phyloP scores from a whole-genome alignment of 2,113 vertebrate species.

The Ceuthmochares aereus region DNA sequence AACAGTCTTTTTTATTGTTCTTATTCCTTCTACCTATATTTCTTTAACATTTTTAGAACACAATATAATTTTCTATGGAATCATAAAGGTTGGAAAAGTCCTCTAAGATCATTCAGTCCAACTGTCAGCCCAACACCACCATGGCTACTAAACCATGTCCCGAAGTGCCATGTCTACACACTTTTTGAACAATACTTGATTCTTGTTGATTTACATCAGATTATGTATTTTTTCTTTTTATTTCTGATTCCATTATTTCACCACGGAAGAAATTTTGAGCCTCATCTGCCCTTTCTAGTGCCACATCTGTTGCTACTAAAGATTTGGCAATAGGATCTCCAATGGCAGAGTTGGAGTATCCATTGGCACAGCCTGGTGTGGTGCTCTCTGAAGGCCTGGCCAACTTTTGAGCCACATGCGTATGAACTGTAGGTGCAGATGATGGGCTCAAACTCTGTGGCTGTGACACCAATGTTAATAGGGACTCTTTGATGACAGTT shows the following conservation, averaged over 20 bases:
- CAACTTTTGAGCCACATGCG: neutral
- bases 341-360: neutral
- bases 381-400: neutral
- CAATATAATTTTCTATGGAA: neutral
- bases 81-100: too few species aligned
- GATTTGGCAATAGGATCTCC: neutral
- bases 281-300: neutral
- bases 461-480: neutral
- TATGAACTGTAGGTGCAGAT: neutral
- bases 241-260: neutral
- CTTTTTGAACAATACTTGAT: neutral
- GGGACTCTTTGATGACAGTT: neutral
- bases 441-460: neutral
- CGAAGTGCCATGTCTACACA: too few species aligned
- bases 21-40: neutral
- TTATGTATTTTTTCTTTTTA: neutral
- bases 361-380: neutral
- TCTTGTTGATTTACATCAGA: neutral
- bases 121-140: too few species aligned
- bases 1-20: neutral
- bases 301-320: accelerated
- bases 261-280: neutral
- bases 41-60: neutral
- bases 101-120: too few species aligned
- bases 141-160: too few species aligned